These are phyloP conservation scores for Eriocheir sinensis DNA, from an alignment of 1,140 invertebrate genomes.

Conservation along the genomic window DNA sequence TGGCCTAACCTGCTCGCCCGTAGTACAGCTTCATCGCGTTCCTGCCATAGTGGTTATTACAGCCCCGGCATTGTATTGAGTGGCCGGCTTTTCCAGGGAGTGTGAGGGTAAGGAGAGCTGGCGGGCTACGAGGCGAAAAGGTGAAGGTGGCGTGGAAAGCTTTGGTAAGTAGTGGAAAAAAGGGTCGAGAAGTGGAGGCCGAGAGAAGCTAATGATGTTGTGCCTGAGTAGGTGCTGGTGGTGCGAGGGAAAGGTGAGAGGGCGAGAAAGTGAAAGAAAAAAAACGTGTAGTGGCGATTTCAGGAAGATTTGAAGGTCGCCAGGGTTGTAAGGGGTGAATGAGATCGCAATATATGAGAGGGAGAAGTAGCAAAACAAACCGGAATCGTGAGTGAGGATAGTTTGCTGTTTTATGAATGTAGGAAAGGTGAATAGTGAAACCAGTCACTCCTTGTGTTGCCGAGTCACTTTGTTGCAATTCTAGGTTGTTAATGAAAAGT, in stretches of 20 bases:
- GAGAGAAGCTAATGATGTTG: conserved; percentile 5
- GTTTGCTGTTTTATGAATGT: too few species aligned
- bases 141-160: not conserved
- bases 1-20: not conserved
- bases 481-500: too few species aligned
- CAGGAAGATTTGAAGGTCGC: not conserved
- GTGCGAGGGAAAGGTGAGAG: not conserved
- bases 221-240: not conserved
- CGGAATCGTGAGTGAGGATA: too few species aligned
- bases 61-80: not conserved
- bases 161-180: not conserved
- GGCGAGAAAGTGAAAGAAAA: conserved; percentile 5
- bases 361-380: not conserved
- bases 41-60: not conserved
- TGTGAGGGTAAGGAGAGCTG: not conserved
- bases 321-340: not conserved
- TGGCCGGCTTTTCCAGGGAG: not conserved
- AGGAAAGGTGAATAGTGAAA: too few species aligned
- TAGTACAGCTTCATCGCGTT: not conserved
- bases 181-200: not conserved
- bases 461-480: too few species aligned
- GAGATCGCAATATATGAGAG: not conserved
- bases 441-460: too few species aligned
- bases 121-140: not conserved
- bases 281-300: not conserved